These are phyloP conservation scores for Netelia fuscicornis DNA, from an alignment of 2,888 invertebrate genomes.

Conservation along the genomic window DNA sequence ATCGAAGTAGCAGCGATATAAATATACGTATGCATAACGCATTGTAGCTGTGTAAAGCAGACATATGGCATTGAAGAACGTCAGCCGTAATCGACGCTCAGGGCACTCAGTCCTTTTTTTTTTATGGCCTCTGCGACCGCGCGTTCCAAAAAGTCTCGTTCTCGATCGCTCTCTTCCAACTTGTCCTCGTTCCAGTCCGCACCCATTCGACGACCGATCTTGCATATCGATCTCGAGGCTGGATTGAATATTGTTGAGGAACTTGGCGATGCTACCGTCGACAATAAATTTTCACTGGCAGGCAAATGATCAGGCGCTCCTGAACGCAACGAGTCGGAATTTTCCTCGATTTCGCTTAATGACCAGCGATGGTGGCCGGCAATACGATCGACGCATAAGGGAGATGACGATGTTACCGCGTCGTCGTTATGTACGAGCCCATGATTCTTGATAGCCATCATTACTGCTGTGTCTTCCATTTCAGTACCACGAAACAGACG, in stretches of 20 bases:
- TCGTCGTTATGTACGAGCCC: slow-evolving; percentile 85
- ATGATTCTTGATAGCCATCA: slow-evolving; percentile 91
- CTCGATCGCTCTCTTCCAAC: slow-evolving; percentile 79
- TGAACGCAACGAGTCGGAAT: slow-evolving; percentile 60
- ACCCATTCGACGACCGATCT: not conserved
- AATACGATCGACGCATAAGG: slow-evolving; percentile 22
- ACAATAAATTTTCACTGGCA: slow-evolving; percentile 46
- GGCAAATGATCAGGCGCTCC: slow-evolving; percentile 60
- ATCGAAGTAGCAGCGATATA: slow-evolving; percentile 14
- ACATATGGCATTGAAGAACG: not conserved
- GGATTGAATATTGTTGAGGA: slow-evolving; percentile 45
- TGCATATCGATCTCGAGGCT: slow-evolving; percentile 4
- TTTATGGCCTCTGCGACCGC: slow-evolving; percentile 92
- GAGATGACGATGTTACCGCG: slow-evolving; percentile 18
- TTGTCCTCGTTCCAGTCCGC: slow-evolving; percentile 73
- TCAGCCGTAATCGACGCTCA: slow-evolving; percentile 82
- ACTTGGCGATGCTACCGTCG: slow-evolving; percentile 21
- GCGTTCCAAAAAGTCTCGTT: slow-evolving; percentile 88
- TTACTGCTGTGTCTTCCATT: slow-evolving; percentile 90
- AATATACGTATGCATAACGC: not conserved
- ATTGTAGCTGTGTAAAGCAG: not conserved
- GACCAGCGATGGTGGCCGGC: slow-evolving; percentile 48
- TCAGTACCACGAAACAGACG: slow-evolving; percentile 85
- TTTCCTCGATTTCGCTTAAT: slow-evolving; percentile 57
- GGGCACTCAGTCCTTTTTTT: slow-evolving; percentile 89